These are phyloP conservation scores for Haliclona indistincta DNA, from an alignment of 37 sponge, comb jelly and placozoan species.

Conservation along the genomic window DNA sequence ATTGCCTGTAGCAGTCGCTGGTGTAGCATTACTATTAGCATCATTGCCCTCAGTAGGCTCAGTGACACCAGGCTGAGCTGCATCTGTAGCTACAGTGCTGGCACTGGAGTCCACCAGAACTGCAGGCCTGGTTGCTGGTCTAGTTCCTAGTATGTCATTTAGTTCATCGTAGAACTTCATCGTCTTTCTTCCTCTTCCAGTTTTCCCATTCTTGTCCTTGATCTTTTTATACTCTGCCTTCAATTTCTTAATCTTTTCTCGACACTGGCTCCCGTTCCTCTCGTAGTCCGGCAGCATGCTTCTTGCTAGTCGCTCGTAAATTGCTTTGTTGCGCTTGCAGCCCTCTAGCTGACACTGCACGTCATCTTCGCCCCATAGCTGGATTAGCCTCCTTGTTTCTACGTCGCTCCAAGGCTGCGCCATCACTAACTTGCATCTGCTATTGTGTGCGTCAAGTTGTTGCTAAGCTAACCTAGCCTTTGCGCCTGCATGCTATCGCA, in stretches of 20 bases:
- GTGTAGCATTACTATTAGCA: no score
- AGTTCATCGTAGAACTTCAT: neutral
- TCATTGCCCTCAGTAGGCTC: no score
- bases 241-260: constrained; percentile 23
- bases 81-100: no score
- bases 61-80: no score
- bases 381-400: neutral
- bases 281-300: neutral
- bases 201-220: constrained; percentile 4
- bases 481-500: no score
- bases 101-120: neutral
- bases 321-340: neutral
- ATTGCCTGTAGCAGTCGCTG: no score
- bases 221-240: constrained; percentile 13
- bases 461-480: no score
- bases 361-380: constrained; percentile 1
- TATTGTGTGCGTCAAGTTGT: no score
- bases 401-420: no score
- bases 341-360: constrained; percentile 1
- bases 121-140: constrained; percentile 4
- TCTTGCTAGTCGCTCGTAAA: neutral
- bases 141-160: neutral
- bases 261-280: neutral
- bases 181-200: constrained; percentile 14
- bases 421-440: no score